Evolutionary conservation across 2,797 vertebrate genomes (phyloP), one percentile per base, ranked within the genome.

Genomic region (Melanotaenia pygmaea): DNA sequence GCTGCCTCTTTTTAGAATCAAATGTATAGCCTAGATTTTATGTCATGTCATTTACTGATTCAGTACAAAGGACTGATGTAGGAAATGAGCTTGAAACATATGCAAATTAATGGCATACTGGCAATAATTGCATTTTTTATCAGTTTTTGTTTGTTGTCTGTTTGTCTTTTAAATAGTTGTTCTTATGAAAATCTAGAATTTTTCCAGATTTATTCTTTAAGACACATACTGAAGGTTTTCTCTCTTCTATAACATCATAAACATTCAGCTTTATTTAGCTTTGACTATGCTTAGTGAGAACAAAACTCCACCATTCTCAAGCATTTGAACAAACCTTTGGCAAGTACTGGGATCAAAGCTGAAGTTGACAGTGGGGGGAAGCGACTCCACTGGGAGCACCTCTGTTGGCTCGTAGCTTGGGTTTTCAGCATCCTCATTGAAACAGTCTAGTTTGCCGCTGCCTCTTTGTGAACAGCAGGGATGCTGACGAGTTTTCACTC

Each of bases 311-410:
- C 24, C 12, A 40, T 38, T 9, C 3, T 59, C 20, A 34, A 20
- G 35, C 12, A 67, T 57, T 34, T 66, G n/a, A 20, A 12, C 67
- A 51, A 88, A 94, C 91, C 86, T 86, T 18, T 43, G 57, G 56
- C 94, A 95, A 16, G 32, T 69, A 67, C 12, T 70, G 26, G 62
- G 75, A 64, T 93, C 79, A 80, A 93, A 95, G 64, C 1, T 74
- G 84, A 95, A 95, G 47, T 3, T 26, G 32, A 0, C 1, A 0
- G 10, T 1, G n/a, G 69, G 20, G 37, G 76, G 43, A 53, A 67
- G 1, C 0, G 38, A 51, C 7, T 45, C 3, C 43, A 83, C 47
- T 0, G 78, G 78, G 32, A 74, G 35, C 30, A 70, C 76, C 47
- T 67, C 60, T 2, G 85, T 87, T 1, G 91, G 56, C 12, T 69